Evolutionary conservation across 64 coral and sea anemone genomes (phyloP).

Genomic region (Montipora capricornis): DNA sequence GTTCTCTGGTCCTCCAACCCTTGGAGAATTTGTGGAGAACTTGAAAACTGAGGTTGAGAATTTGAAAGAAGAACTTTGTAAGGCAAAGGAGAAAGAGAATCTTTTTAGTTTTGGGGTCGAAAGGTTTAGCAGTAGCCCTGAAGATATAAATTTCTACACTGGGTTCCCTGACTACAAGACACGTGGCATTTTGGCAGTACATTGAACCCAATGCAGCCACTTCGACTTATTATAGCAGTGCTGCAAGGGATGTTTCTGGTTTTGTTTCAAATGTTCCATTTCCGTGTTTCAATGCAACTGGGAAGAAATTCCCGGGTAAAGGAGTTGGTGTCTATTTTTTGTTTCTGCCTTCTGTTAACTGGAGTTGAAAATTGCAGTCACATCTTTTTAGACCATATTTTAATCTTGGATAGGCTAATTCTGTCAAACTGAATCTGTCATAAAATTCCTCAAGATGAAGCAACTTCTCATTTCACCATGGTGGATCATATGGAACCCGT

Average conservation of each 20-base stretch:
- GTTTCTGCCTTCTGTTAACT: constrained; percentile 14
- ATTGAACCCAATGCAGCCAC: no score
- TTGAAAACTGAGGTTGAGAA: constrained; percentile 4
- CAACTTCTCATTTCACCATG: constrained; percentile 67
- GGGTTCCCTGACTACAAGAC: constrained; percentile 48
- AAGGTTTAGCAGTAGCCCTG: constrained; percentile 43
- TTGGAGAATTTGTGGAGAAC: constrained; percentile 56
- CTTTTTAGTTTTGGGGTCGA: constrained; percentile 65
- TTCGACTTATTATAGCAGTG: no score
- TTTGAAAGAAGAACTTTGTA: constrained; percentile 38
- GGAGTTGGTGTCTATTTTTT: no score
- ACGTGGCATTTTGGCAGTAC: no score
- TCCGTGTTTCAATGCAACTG: no score
- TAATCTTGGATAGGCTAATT: constrained; percentile 77
- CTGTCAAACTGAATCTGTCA: constrained; percentile 63
- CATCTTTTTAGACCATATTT: constrained; percentile 51
- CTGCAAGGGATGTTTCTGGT: no score
- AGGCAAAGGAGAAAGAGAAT: constrained; percentile 60
- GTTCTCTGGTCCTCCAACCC: constrained; percentile 37
- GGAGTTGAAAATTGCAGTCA: constrained; percentile 37
- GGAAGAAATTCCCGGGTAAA: no score
- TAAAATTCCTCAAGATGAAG: constrained; percentile 64
- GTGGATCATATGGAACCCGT: constrained; percentile 61
- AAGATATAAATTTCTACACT: constrained; percentile 67
- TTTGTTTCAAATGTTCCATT: no score